These are phyloP conservation scores for Pantherophis guttatus DNA, from an alignment of 2,113 vertebrate genomes.

Conservation along the genomic window DNA sequence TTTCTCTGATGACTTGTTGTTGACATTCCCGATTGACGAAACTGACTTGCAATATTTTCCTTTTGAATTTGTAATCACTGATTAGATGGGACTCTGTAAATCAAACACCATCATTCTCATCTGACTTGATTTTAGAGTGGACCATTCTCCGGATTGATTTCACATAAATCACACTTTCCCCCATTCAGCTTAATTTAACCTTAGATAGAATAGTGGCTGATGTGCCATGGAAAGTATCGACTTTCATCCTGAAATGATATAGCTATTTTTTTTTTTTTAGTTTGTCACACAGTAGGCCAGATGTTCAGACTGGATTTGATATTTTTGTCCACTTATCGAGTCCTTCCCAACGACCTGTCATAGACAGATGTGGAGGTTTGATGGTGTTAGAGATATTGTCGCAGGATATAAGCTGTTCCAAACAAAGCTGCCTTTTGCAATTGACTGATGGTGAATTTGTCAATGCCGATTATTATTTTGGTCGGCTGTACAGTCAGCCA, in stretches of 20 bases:
- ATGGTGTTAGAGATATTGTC: neutral
- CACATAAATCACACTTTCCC: neutral
- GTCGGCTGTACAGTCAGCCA: neutral
- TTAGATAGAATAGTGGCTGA: neutral
- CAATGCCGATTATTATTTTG: neutral
- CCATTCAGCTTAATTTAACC: neutral
- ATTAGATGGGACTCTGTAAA: neutral
- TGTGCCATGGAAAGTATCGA: neutral
- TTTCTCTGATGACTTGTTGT: neutral
- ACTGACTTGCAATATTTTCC: neutral
- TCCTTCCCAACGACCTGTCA: neutral
- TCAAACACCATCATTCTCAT: neutral
- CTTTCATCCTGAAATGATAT: neutral
- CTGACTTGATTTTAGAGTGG: neutral
- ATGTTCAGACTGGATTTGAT: neutral
- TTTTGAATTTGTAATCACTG: neutral
- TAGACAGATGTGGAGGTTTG: neutral
- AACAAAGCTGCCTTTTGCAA: neutral
- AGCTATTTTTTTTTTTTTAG: neutral
- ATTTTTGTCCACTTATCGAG: neutral
- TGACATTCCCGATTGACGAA: neutral
- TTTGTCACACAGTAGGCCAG: neutral
- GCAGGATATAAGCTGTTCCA: neutral
- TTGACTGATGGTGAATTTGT: neutral
- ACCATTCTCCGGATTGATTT: neutral